Evolutionary conservation across 92 coral and sea anemone genomes (phyloP).

Genomic region (Zoanthus gigantus): DNA sequence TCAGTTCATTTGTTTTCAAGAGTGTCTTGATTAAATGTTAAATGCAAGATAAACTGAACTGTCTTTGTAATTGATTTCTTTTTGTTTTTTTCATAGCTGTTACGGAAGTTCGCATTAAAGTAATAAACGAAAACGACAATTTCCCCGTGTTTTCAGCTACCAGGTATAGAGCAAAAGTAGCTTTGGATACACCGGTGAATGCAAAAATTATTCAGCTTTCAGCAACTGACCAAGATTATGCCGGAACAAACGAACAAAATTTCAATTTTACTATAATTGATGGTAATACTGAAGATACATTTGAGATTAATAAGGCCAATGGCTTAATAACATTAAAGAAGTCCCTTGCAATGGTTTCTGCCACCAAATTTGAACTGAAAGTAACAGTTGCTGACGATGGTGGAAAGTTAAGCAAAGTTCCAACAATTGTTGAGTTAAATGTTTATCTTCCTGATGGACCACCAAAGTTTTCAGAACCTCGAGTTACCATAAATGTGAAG

Average conservation of each 20-base stretch:
- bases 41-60: background rate
- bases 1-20: too few species aligned
- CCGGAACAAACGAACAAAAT: conserved; percentile 65
- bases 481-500: conserved; percentile 66
- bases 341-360: conserved; percentile 85
- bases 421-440: conserved; percentile 70
- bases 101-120: conserved; percentile 67
- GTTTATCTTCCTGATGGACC: conserved; percentile 93
- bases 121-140: conserved; percentile 74
- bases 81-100: conserved; percentile 61
- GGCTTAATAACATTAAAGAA: conserved; percentile 82
- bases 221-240: conserved; percentile 82
- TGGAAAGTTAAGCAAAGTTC: conserved; percentile 33
- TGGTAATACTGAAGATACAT: conserved; percentile 82
- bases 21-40: background rate
- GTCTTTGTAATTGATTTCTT: background rate
- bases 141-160: conserved; percentile 78
- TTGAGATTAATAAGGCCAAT: conserved; percentile 70
- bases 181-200: conserved; percentile 72
- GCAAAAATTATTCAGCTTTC: conserved; percentile 74
- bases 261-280: conserved; percentile 61
- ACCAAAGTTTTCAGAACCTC: conserved; percentile 82
- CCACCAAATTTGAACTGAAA: conserved; percentile 68
- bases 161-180: conserved; percentile 72
- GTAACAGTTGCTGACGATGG: conserved; percentile 85